Evolutionary conservation across 2,113 vertebrate genomes (phyloP).

Genomic region (Aix galericulata): DNA sequence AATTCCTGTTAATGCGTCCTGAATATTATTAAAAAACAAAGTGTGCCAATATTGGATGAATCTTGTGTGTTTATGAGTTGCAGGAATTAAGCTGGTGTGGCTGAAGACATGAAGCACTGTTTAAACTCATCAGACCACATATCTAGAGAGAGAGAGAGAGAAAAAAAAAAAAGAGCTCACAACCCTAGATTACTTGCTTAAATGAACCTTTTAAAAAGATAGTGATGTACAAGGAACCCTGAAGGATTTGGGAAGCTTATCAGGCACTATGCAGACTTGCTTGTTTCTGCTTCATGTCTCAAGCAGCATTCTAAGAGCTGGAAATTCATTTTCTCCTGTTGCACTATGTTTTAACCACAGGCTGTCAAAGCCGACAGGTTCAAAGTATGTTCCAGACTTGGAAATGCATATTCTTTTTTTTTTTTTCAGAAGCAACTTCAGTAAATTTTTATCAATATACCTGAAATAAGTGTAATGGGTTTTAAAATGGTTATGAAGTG

Average conservation of each 20-base stretch:
- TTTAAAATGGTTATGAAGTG: background rate
- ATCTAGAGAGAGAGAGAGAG: background rate
- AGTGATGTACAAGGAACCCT: slow-evolving; percentile 15
- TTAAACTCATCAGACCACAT: background rate
- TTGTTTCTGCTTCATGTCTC: slow-evolving; percentile 40
- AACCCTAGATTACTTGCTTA: slow-evolving; percentile 50
- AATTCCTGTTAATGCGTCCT: background rate
- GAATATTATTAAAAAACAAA: background rate
- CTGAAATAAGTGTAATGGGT: background rate
- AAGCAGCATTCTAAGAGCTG: background rate
- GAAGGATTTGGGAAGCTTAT: slow-evolving; percentile 54
- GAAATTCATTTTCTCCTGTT: slow-evolving; percentile 36
- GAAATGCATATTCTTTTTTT: background rate
- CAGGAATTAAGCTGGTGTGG: background rate
- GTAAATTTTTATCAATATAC: background rate
- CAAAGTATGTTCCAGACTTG: background rate
- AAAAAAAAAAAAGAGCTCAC: background rate
- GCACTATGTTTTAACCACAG: background rate
- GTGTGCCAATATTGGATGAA: background rate
- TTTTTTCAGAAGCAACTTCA: background rate
- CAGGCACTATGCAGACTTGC: slow-evolving; percentile 15
- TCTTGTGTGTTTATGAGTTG: background rate
- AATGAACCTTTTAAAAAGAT: slow-evolving; percentile 52
- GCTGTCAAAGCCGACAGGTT: background rate
- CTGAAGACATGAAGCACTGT: background rate